Conservation (phyloP, 2,888 invertebrate species). For the Leucania comma region DNA sequence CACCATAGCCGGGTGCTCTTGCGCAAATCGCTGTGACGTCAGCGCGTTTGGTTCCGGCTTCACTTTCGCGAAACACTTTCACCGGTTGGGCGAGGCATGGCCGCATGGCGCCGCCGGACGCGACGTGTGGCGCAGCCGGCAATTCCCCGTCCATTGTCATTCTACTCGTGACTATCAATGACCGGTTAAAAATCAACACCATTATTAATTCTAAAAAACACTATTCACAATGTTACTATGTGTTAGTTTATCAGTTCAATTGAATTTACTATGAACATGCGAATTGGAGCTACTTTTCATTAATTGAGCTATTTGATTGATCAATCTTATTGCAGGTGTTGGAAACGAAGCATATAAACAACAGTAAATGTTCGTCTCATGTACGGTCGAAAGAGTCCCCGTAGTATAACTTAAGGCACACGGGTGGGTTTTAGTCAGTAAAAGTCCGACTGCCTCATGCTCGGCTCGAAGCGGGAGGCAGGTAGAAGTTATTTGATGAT, state of each 20-base stretch:
- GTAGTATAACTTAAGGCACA: no score
- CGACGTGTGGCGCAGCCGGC: slow-evolving; percentile 65
- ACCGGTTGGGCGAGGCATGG: slow-evolving; percentile 77
- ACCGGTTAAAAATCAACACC: slow-evolving; percentile 71
- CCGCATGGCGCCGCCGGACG: slow-evolving; percentile 70
- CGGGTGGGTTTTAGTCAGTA: no score
- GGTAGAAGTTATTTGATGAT: no score
- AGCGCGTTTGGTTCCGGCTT: slow-evolving; percentile 86
- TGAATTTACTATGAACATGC: slow-evolving; percentile 17
- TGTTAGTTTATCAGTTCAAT: slow-evolving; percentile 17
- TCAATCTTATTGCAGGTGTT: slow-evolving; percentile 4
- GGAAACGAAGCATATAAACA: no score
- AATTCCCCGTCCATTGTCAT: slow-evolving; percentile 73
- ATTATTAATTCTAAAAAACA: slow-evolving; percentile 75
- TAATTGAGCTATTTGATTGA: slow-evolving; percentile 11
- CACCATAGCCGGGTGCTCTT: slow-evolving; percentile 79
- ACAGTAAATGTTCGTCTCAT: slow-evolving; percentile 4
- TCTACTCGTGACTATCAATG: slow-evolving; percentile 72
- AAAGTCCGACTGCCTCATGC: no score
- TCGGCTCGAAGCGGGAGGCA: no score
- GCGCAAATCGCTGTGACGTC: slow-evolving; percentile 88
- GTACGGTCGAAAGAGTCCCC: no score
- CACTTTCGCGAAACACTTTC: slow-evolving; percentile 90
- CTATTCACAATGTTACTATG: slow-evolving; percentile 51
- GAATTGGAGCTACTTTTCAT: slow-evolving; percentile 19